These are phyloP conservation scores for Ceraclea dissimilis DNA, from an alignment of 2,888 invertebrate species.

Conservation along the genomic window DNA sequence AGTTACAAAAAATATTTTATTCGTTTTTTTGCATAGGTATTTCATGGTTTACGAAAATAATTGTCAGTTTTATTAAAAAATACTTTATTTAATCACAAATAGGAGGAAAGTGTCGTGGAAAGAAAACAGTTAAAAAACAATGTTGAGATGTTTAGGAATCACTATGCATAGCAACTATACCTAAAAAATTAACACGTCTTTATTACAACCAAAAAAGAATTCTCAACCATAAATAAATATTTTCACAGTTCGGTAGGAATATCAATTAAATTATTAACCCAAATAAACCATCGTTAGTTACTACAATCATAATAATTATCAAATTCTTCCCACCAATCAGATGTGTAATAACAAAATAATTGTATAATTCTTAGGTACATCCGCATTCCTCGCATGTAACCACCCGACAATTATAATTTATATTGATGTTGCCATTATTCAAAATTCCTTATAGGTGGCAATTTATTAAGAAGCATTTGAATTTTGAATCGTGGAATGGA, in stretches of 20 bases:
- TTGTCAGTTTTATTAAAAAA: no score
- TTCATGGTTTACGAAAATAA: no score
- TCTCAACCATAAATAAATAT: neutral
- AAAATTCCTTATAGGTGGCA: neutral
- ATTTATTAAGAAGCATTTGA: neutral
- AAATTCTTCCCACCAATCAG: neutral
- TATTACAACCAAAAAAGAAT: no score
- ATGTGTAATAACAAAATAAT: neutral
- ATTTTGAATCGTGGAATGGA: neutral
- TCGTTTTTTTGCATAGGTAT: no score
- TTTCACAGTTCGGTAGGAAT: neutral
- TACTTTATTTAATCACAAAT: no score
- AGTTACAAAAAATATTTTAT: no score
- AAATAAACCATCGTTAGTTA: neutral
- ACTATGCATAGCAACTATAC: no score
- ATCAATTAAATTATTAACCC: conserved; percentile 1
- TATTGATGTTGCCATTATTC: conserved; percentile 1
- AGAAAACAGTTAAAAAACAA: no score
- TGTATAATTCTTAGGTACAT: neutral
- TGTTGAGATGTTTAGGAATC: no score
- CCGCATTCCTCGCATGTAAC: neutral
- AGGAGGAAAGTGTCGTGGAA: no score
- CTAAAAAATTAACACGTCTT: no score
- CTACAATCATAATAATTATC: neutral
- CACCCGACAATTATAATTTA: neutral